phyloP scores from a whole-genome alignment of 2,113 vertebrate genomes.

The Arenaria interpres region DNA sequence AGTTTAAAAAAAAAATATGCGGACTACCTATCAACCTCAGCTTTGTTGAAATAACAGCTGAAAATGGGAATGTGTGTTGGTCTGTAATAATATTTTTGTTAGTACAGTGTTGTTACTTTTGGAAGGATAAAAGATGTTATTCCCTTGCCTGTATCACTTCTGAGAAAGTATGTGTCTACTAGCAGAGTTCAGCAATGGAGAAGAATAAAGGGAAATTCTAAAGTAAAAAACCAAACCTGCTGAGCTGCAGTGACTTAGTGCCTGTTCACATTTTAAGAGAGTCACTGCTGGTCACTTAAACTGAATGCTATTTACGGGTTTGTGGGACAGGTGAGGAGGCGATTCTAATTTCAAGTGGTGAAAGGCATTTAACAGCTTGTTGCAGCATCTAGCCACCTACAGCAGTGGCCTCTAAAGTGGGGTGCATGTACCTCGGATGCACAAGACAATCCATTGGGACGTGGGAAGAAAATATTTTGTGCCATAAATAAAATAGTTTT shows the following conservation, averaged over 20 bases:
- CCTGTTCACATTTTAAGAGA: neutral
- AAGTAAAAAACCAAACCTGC: neutral
- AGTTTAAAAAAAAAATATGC: neutral
- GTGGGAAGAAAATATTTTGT: neutral
- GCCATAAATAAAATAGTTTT: too few relatives aligned
- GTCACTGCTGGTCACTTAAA: neutral
- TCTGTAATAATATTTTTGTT: neutral
- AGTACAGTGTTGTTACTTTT: neutral
- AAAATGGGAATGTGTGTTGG: neutral
- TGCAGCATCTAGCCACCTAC: rapidly evolving
- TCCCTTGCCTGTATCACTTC: neutral
- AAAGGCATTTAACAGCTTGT: neutral
- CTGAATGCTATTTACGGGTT: neutral
- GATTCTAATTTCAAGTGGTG: neutral
- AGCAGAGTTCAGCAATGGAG: neutral
- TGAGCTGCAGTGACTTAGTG: neutral
- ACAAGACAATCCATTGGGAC: neutral
- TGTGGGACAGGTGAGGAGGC: neutral
- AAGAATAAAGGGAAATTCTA: neutral
- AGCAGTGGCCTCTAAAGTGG: neutral
- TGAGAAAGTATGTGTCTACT: neutral
- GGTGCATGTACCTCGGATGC: neutral
- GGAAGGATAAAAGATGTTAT: neutral
- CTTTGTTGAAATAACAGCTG: neutral
- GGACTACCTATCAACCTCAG: neutral